These are phyloP conservation scores for Andrena cerasifolii DNA, from an alignment of 1,140 invertebrate genomes.

Conservation along the genomic window DNA sequence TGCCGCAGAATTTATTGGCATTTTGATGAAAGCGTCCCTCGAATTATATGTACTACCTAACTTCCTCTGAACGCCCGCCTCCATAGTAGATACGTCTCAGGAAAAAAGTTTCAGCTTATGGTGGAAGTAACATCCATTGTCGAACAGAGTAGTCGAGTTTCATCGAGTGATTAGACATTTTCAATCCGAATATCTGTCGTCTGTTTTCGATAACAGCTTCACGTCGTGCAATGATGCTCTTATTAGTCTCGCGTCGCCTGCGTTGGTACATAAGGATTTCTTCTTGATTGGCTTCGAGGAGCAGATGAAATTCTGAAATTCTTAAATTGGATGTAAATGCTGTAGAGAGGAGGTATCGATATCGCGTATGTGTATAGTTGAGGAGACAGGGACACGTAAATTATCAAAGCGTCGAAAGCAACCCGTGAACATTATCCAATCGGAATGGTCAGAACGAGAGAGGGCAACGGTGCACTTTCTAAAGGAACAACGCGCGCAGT, in stretches of 20 bases:
- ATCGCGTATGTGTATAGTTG: no score
- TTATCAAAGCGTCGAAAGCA: conserved; percentile 1
- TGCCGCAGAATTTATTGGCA: conserved; percentile 60
- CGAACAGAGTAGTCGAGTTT: neutral
- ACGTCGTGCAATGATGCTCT: no score
- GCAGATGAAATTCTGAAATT: neutral
- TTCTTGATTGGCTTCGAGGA: no score
- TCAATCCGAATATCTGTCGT: neutral
- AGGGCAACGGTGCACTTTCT: neutral
- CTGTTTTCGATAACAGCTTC: neutral
- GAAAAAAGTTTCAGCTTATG: neutral
- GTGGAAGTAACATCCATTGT: neutral
- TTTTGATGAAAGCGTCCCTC: conserved; percentile 57
- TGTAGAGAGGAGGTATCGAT: neutral
- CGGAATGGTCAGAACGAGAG: neutral
- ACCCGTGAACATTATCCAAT: neutral
- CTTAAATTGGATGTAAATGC: neutral
- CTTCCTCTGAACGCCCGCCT: neutral
- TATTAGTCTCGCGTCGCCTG: no score
- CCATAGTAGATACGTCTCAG: no score
- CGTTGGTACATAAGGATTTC: no score
- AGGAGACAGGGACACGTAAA: neutral
- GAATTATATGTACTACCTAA: conserved; percentile 40
- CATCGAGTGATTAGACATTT: neutral
- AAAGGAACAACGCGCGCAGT: conserved; percentile 15